These are phyloP conservation scores for Crioceris asparagi DNA, from an alignment of 2,888 invertebrate species.

Conservation along the genomic window DNA sequence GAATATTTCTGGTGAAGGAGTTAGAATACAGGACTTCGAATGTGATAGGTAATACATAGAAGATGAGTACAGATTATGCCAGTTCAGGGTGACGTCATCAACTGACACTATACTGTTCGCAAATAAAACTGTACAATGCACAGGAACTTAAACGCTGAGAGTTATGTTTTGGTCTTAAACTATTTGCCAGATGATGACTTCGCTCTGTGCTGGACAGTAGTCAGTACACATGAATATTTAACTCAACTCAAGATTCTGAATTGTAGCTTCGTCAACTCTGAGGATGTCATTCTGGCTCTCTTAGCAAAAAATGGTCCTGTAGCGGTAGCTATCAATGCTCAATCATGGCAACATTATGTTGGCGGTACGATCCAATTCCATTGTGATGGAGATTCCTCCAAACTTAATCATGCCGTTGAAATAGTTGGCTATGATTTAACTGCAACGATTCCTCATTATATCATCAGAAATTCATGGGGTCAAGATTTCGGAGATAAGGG, in stretches of 20 bases:
- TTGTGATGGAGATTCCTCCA: slow-evolving; percentile 50
- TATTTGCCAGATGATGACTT: no score
- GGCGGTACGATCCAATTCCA: slow-evolving; percentile 76
- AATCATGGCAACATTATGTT: slow-evolving; percentile 77
- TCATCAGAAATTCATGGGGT: slow-evolving; percentile 82
- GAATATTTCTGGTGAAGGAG: slow-evolving; percentile 34
- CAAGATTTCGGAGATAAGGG: slow-evolving; percentile 62
- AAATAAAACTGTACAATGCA: no score
- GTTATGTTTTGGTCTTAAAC: no score
- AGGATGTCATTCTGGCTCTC: slow-evolving; percentile 48
- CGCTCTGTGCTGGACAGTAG: no score
- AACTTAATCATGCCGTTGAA: slow-evolving; percentile 74
- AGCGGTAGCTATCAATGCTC: slow-evolving; percentile 70
- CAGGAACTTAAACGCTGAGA: no score
- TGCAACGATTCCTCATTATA: slow-evolving; percentile 64
- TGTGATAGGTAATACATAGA: slow-evolving; percentile 66
- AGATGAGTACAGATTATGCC: no score
- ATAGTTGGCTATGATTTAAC: slow-evolving; percentile 73
- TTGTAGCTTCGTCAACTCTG: slow-evolving; percentile 51
- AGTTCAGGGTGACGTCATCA: no score
- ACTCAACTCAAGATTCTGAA: no score
- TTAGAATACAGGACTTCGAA: slow-evolving; percentile 44
- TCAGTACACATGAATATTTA: no score
- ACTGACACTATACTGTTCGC: no score
- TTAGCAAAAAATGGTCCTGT: slow-evolving; percentile 67